Conservation (phyloP, 2,888 invertebrate species). For the Oxyteleia sp. region DNA sequence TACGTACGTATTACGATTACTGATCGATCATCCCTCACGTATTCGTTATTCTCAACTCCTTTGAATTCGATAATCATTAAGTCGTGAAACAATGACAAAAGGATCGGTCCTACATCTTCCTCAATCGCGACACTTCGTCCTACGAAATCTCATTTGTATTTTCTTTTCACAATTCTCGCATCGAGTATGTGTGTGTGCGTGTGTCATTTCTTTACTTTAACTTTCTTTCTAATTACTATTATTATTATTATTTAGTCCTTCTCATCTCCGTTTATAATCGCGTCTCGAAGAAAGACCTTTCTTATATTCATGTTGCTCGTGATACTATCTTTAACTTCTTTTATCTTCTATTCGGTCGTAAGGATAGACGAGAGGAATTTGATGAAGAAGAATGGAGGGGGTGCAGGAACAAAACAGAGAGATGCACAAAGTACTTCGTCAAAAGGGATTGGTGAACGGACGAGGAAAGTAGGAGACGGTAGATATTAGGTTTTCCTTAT, state of each 20-base stretch:
- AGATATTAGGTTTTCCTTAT: constrained; percentile 69
- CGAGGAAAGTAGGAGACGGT: constrained; percentile 74
- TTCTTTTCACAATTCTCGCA: constrained; percentile 84
- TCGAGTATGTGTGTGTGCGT: constrained; percentile 80
- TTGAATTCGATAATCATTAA: constrained; percentile 78
- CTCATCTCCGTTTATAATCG: constrained; percentile 74
- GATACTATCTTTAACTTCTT: constrained; percentile 41
- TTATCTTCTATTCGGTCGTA: constrained; percentile 67
- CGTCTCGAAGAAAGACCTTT: constrained; percentile 74
- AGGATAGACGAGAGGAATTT: constrained; percentile 54
- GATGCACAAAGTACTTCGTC: constrained; percentile 52
- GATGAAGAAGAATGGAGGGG: constrained; percentile 38
- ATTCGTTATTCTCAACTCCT: constrained; percentile 72
- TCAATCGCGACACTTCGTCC: constrained; percentile 76
- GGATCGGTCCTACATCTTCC: constrained; percentile 78
- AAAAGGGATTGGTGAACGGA: constrained; percentile 60
- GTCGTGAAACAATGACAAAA: constrained; percentile 79
- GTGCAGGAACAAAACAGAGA: constrained; percentile 9
- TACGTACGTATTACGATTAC: constrained; percentile 85
- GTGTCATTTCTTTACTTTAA: constrained; percentile 73
- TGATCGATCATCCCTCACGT: constrained; percentile 85
- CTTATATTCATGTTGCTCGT: constrained; percentile 61
- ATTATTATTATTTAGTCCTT: constrained; percentile 76
- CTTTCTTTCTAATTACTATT: constrained; percentile 68
- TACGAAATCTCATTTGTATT: constrained; percentile 71